Evolutionary conservation across 23 tunicate genomes (phyloP), one percentile per base, ranked within the genome.

Genomic region (Oikopleura dioica): DNA sequence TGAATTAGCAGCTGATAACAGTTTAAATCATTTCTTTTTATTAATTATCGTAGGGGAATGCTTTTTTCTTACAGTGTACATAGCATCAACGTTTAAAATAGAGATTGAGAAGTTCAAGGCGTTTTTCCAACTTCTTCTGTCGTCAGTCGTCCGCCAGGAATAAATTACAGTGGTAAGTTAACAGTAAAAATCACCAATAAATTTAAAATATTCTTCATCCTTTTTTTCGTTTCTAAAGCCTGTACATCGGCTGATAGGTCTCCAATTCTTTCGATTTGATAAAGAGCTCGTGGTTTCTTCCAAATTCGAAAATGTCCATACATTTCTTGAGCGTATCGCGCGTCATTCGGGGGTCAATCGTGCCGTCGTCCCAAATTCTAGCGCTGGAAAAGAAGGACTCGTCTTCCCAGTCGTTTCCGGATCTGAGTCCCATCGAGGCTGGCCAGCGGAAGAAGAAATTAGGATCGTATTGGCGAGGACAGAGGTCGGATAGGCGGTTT

Each of bases 401-500:
- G 0, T 91, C 75, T 76, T 85, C 80, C 1, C 34, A 16, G 4
- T 63, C 72, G 30, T 63, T 26, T 63, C 72, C 72, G 72, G 72
- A 12, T 63, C 72, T 23, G 5, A 63, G 72, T 23, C 30, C 72
- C 36, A 37, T 36, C 0, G 82, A 86, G 36, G 87, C 82, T 1
- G 97, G 97, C 85, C 82, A 91, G 36, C 81, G 76, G 38, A 91
- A 91, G 36, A 85, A 86, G 75, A 91, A 91, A 38, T 91, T 89
- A 37, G 84, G 76, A 0, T 86, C 87, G 84, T 82, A 63, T 26
- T 23, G 32, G 33, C 30, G 30, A 5, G 72, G 72, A 63, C 72
- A 63, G 16, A 63, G 33, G 26, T 63, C 72, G 72, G 72, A 63
- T 12, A 23, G 72, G 4, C 72, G 72, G 30, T 23, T 12, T 12